Evolutionary conservation across 2,113 vertebrate genomes (phyloP).

Genomic region (Dicerorhinus sumatrensis): DNA sequence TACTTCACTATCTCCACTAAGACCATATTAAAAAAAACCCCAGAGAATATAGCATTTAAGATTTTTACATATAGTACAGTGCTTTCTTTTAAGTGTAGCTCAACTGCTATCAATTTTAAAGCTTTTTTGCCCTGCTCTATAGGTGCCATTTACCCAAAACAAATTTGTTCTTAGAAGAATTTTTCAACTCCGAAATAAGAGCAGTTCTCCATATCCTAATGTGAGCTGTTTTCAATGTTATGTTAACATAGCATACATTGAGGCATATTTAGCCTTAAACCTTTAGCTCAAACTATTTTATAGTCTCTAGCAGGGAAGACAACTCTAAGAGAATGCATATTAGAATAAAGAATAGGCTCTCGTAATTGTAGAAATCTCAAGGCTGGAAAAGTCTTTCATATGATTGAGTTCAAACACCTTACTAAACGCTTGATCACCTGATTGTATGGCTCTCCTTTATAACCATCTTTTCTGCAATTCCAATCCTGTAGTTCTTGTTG

Average conservation of each 20-base stretch:
- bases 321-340: not conserved
- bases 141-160: not conserved
- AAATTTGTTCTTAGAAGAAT: constrained; percentile 26
- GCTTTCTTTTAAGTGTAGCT: not conserved
- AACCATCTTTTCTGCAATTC: not conserved
- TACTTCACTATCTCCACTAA: not conserved
- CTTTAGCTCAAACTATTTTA: not conserved
- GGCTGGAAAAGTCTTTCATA: not conserved
- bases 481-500: not conserved
- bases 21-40: not conserved
- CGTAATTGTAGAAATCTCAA: not conserved
- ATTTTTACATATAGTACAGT: not conserved
- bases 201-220: not conserved
- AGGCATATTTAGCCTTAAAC: not conserved
- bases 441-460: not conserved
- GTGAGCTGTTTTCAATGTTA: not conserved
- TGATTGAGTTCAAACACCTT: not conserved
- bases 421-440: not conserved
- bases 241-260: not conserved
- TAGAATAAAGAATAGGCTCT: not conserved
- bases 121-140: not conserved
- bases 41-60: not conserved
- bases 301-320: not conserved
- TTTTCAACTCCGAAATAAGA: not conserved
- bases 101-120: not conserved